Conservation (phyloP, 2,888 invertebrate species). For the Caenorhabditis imperialis region DNA sequence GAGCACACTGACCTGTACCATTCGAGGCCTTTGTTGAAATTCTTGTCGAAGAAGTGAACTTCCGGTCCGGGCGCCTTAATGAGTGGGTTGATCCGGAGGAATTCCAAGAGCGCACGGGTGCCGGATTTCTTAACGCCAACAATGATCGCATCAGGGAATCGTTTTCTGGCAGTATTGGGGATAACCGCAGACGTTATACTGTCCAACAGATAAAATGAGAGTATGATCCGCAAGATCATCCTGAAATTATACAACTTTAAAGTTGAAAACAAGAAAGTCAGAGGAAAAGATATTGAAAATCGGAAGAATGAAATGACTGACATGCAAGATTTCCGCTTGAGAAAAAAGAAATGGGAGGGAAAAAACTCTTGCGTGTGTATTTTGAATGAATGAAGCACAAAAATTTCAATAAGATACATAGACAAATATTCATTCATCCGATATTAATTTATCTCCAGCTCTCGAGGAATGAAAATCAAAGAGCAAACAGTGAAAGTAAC, state of each 20-base stretch:
- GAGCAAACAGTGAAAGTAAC: slow-evolving; percentile 26
- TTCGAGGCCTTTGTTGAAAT: slow-evolving; percentile 91
- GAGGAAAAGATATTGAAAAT: slow-evolving; percentile 25
- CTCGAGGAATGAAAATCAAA: slow-evolving; percentile 9
- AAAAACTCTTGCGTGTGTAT: not conserved
- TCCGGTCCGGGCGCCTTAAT: slow-evolving; percentile 91
- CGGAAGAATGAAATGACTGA: slow-evolving; percentile 43
- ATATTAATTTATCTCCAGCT: slow-evolving; percentile 12
- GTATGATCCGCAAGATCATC: slow-evolving; percentile 44
- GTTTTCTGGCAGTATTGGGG: slow-evolving; percentile 42
- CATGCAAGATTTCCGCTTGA: slow-evolving; percentile 54
- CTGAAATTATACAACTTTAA: slow-evolving; percentile 26
- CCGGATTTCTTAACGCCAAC: slow-evolving; percentile 96
- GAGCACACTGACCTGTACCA: slow-evolving; percentile 84
- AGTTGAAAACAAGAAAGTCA: slow-evolving; percentile 5
- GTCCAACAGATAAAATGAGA: slow-evolving; percentile 20
- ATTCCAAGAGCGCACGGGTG: slow-evolving; percentile 88
- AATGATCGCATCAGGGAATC: slow-evolving; percentile 89
- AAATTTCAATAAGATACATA: slow-evolving; percentile 27
- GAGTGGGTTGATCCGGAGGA: slow-evolving; percentile 90
- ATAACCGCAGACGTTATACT: not conserved
- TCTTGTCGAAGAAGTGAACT: slow-evolving; percentile 96
- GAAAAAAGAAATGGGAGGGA: slow-evolving; percentile 27
- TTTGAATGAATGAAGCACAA: slow-evolving; percentile 34
- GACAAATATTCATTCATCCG: slow-evolving; percentile 32